Evolutionary conservation across 2,888 invertebrate genomes (phyloP).

Genomic region (Eurytoma californica): DNA sequence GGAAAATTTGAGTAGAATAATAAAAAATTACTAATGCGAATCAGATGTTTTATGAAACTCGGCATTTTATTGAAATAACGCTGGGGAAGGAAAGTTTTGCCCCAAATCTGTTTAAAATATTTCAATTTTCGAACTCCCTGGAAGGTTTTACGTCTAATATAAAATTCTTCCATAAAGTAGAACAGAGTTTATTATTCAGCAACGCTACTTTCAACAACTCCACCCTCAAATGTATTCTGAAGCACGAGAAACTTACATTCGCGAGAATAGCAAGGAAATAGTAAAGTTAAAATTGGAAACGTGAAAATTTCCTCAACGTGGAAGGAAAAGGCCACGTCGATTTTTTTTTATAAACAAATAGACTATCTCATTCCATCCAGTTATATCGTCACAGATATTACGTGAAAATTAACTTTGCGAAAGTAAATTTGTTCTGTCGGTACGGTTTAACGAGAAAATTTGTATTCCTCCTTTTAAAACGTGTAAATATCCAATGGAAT

Average conservation of each 20-base stretch:
- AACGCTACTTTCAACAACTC: constrained; percentile 12
- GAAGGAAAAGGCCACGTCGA: too few species aligned
- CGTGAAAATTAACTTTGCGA: too few species aligned
- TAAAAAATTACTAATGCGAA: too few species aligned
- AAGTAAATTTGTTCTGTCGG: too few species aligned
- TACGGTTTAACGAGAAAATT: too few species aligned
- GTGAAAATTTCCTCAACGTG: neutral
- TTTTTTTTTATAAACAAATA: too few species aligned
- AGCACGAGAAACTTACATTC: constrained; percentile 38
- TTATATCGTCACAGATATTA: too few species aligned
- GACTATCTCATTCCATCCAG: too few species aligned
- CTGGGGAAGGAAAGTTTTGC: neutral
- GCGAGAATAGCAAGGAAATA: constrained; percentile 27
- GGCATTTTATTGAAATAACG: neutral
- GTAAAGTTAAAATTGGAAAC: constrained; percentile 50
- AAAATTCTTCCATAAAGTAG: constrained; percentile 37
- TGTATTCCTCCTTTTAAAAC: too few species aligned
- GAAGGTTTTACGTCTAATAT: constrained; percentile 43
- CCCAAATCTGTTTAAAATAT: constrained; percentile 26
- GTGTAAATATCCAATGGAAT: too few species aligned
- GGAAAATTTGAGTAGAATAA: too few species aligned
- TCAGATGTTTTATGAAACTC: neutral
- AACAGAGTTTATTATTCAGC: constrained; percentile 51
- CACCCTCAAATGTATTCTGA: constrained; percentile 46
- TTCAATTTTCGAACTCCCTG: constrained; percentile 6